A percentile compares a stretch with the other conserved stretches of the same genome.
Evolutionary conservation across 2,797 vertebrate genomes (phyloP).

Genomic region (Phrynocephalus vlangalii): DNA sequence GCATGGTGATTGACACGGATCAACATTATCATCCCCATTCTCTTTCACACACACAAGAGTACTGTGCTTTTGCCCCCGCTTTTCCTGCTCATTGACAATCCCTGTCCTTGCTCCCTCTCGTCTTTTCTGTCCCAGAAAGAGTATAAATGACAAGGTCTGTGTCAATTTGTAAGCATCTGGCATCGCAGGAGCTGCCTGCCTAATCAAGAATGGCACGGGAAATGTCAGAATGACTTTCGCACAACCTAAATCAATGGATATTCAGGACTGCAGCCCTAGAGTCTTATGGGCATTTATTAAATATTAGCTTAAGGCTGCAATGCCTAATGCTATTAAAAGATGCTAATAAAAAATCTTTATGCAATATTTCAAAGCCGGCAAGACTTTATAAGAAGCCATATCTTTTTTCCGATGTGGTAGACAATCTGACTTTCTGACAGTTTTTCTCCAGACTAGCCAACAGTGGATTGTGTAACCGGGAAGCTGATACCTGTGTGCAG

Average conservation of each 20-base stretch:
- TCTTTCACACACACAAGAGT: background rate
- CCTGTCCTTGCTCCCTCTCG: background rate
- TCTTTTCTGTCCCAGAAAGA: background rate
- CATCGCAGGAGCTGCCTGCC: background rate
- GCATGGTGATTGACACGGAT: background rate
- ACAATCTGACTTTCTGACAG: slow-evolving; percentile 22
- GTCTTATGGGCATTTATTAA: background rate
- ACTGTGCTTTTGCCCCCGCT: background rate
- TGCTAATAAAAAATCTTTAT: background rate
- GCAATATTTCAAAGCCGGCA: slow-evolving; percentile 35
- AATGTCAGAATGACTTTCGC: background rate
- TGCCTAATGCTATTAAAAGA: background rate
- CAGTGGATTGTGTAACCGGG: slow-evolving; percentile 36
- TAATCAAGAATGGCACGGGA: background rate
- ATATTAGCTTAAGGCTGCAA: background rate
- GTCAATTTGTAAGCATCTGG: background rate
- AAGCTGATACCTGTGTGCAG: slow-evolving; percentile 50
- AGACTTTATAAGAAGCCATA: slow-evolving; percentile 45
- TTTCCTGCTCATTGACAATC: background rate
- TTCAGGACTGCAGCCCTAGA: background rate
- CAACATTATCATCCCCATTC: background rate
- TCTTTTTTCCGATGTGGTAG: background rate
- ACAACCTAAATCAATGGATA: background rate
- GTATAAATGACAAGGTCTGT: background rate
- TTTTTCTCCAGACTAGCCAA: slow-evolving; percentile 47